Evolutionary conservation across 2,113 vertebrate genomes (phyloP), one percentile per base, ranked within the genome.

Genomic region (Peromyscus californicus): DNA sequence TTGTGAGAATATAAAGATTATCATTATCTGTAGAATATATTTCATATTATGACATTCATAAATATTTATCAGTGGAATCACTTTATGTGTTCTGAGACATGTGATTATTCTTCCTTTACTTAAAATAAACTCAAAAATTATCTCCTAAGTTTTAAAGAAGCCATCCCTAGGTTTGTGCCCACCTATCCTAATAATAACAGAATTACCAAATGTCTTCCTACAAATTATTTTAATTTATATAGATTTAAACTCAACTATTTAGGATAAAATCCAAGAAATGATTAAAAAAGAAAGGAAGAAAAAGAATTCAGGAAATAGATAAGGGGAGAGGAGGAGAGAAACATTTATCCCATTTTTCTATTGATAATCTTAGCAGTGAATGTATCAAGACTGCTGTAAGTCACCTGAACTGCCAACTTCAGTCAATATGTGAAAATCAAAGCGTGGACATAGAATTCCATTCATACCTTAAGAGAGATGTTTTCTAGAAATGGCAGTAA

Each of bases 401-500:
- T 63, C 85, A 63, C 24, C n/a, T 86, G 91, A 57, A 26, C 15
- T 59, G 69, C 90, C 48, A 93, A 80, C 5, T 79, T 7, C 2
- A 78, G 4, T 39, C 48, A 74, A 15, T 93, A 89, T 63, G 29
- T 87, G 21, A 95, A 96, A 80, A 51, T 83, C 10, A 54, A 91
- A 87, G 9, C 19, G 76, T 5, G 5, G 33, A 88, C 3, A 76
- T 33, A 0, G 29, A 89, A 91, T 78, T n/a, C 2, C 36, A n/a
- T 67, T 74, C 8, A 29, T 11, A 80, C 69, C 63, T 93, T n/a
- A 86, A 86, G n/a, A 94, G 22, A 11, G 13, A 21, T 84, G 5
- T 12, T 86, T 76, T 11, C 22, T 61, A 88, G n/a, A 90, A 92
- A 94, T 85, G 84, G 0, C 33, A 88, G 45, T 17, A 86, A 75